Base-by-base conservation (phyloP, 2,888 invertebrate species). In the Nemurella pictetii region DNA sequence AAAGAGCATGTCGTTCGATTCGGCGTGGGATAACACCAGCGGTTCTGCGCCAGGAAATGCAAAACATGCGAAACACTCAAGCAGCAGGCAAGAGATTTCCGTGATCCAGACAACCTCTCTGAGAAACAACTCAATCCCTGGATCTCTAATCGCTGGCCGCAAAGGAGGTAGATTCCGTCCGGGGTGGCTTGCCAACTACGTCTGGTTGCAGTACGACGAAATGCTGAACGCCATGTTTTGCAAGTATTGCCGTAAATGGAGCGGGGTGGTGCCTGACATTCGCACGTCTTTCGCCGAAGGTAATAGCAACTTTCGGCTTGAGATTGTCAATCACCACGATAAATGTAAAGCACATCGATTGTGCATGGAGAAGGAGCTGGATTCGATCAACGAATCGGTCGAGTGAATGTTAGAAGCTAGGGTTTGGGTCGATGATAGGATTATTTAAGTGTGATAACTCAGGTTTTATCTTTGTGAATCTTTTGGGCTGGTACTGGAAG, bases 221-320 rank as follows among this genome's bases (percentile, higher is more conserved):
- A 88, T 89, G 75, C 92, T 92, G 85, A 94, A 95, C 88, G 92
- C 93, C 26, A 95, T 95, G 95, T 95, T 91, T 89, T 95, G 95
- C 89, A 94, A 93, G 88, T 94, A 93, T 88, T 95, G 95, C 88
- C 92, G 95, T 86, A 94, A 94, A 88, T 95, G 95, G 95, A 94
- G 94, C 84, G 92, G 92, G 81, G 93, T 93, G 28, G 91, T 94
- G 87, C 93, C 94, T 20, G 94, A 94, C 86, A 94, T 94, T 88
- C 92, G 95, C 85, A 95, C 95, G n/a, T 95, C 95, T 0, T 95
- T 95, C 88, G 94, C 95, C n/a, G 94, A 94, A 88, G 95, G 95
- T 85, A 95, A 94, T 88, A 93, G 94, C 80, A 95, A 95, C 90
- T 95, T 95, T 90, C 92, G 95, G 84, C 91, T 95, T 86, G 95